Conservation (phyloP, 2,888 invertebrate species). For the Dexiosoma caninum region DNA sequence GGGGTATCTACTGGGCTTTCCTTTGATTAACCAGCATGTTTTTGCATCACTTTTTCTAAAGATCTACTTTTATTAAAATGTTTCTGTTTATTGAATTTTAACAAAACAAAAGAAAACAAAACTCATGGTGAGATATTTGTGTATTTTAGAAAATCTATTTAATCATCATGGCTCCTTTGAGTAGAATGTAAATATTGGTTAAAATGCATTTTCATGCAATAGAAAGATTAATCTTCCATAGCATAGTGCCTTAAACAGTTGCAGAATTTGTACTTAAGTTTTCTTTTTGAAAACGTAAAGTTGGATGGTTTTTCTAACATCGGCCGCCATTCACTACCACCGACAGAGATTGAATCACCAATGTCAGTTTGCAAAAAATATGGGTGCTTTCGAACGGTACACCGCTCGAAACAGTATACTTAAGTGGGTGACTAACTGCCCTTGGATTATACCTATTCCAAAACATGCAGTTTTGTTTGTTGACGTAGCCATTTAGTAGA, state of each 20-base stretch:
- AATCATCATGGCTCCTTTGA: slow-evolving; percentile 31
- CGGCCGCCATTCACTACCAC: too few relatives aligned
- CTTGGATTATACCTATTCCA: too few relatives aligned
- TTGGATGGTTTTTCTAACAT: too few relatives aligned
- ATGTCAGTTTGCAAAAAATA: too few relatives aligned
- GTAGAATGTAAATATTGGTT: slow-evolving; percentile 45
- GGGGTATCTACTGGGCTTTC: slow-evolving; percentile 6
- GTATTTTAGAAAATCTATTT: not conserved
- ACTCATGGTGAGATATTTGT: not conserved
- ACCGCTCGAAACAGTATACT: too few relatives aligned
- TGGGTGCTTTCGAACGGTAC: too few relatives aligned
- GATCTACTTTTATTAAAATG: slow-evolving; percentile 7
- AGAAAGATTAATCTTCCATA: slow-evolving; percentile 18
- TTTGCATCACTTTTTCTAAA: slow-evolving; percentile 13
- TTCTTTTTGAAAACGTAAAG: too few relatives aligned
- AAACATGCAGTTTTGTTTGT: too few relatives aligned
- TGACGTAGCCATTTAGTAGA: too few relatives aligned
- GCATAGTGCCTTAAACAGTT: not conserved
- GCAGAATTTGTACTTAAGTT: not conserved
- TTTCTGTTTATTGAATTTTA: slow-evolving; percentile 7
- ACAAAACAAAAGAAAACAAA: not conserved
- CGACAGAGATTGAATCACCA: too few relatives aligned
- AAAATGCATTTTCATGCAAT: slow-evolving; percentile 43
- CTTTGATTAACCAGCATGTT: slow-evolving; percentile 23
- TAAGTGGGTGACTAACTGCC: too few relatives aligned